Base-by-base conservation (phyloP, 2,888 invertebrate genomes). In the Esperia sulphurella region DNA sequence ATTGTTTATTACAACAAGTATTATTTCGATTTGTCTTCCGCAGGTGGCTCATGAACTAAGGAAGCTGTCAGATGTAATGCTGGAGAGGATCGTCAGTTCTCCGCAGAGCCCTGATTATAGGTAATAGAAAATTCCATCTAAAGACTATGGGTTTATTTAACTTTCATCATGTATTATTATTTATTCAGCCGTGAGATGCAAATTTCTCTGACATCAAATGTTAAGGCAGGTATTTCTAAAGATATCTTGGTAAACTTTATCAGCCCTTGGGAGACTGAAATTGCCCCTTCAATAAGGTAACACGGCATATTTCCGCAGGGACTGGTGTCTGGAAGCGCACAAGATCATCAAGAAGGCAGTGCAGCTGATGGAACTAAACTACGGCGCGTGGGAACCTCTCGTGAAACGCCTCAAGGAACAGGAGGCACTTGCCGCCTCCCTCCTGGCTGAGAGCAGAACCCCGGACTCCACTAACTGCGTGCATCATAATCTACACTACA, bases 21-120 rank as follows among this genome's bases (percentile, higher is more conserved):
- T 21, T 3, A 21, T n/a, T n/a, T n/a, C n/a, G n/a, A n/a, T n/a
- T n/a, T n/a, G n/a, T n/a, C n/a, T 40, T 14, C 45, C 30, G 0
- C 58, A 88, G 88, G 81, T 93, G 33, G 92, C 91, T 0, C 90
- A 92, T 52, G 94, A 94, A 65, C 75, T 94, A 21, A 88, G 92
- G 45, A 94, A 94, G 64, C 81, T 93, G 14, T 88, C 92, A 0
- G 93, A 93, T 55, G 83, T 93, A 21, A 90, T 91, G 79, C 61
- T 92, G 53, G 88, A 83, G 52, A 86, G 91, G 53, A 76, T 92
- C 14, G 55, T 80, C 12, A 73, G 75, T 30, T 65, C 69, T 0
- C 72, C 83, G 0, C 77, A 79, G 7, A 74, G 72, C 48, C 68
- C 79, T 1, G 85, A 84, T 1, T 78, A 80, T 51, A 82, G 83